A percentile compares a stretch with the other conserved stretches of the same genome.
Conservation (phyloP, 2,888 invertebrate species). For the Meandrusa payeni region DNA sequence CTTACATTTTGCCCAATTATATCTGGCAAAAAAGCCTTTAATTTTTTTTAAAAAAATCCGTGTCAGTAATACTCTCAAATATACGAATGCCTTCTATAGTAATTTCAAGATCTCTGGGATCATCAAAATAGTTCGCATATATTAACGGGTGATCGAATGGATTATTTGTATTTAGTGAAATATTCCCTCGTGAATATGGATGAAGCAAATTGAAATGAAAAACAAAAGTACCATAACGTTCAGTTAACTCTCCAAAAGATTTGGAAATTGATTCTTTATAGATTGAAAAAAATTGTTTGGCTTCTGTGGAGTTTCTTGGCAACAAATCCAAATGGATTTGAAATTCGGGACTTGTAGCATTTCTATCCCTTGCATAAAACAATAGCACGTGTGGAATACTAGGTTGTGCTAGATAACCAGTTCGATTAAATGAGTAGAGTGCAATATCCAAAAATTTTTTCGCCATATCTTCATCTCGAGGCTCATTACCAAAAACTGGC, state of each 20-base stretch:
- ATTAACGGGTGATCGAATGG: slow-evolving; percentile 82
- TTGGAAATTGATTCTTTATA: slow-evolving; percentile 41
- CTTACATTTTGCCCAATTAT: slow-evolving; percentile 45
- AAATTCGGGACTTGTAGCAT: slow-evolving; percentile 48
- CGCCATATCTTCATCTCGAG: slow-evolving; percentile 37
- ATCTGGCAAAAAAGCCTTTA: slow-evolving; percentile 40
- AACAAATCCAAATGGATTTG: slow-evolving; percentile 40
- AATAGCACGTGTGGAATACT: slow-evolving; percentile 77
- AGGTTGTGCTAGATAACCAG: slow-evolving; percentile 68
- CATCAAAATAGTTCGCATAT: slow-evolving; percentile 82
- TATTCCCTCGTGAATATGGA: slow-evolving; percentile 76
- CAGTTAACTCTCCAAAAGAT: slow-evolving; percentile 40
- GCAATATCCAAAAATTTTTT: slow-evolving; percentile 49
- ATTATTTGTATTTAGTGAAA: slow-evolving; percentile 78
- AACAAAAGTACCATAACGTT: slow-evolving; percentile 44
- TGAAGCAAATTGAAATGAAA: slow-evolving; percentile 58
- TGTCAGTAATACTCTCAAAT: slow-evolving; percentile 43
- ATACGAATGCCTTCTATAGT: slow-evolving; percentile 45
- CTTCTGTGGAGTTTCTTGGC: slow-evolving; percentile 44
- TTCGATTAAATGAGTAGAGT: slow-evolving; percentile 71
- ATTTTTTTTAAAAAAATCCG: slow-evolving; percentile 46
- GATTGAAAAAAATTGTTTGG: slow-evolving; percentile 34
- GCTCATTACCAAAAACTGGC: slow-evolving; percentile 46
- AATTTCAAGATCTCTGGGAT: slow-evolving; percentile 71
- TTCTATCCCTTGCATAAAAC: slow-evolving; percentile 43